phyloP scores from a whole-genome alignment of 2,888 invertebrate species.

The Monopis laevigella region DNA sequence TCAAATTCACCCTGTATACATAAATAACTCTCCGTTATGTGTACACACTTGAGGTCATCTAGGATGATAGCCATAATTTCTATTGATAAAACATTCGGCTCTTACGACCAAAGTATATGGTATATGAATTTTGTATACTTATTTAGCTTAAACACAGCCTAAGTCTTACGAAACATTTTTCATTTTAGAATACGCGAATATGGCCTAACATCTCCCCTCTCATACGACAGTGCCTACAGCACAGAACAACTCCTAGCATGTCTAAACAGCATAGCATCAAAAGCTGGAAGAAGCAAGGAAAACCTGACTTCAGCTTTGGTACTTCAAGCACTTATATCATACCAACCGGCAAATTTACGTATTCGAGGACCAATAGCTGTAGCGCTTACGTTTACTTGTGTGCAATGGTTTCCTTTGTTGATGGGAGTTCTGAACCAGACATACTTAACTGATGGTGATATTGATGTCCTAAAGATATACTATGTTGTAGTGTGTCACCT shows the following conservation, averaged over 20 bases:
- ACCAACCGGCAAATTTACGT: conserved; percentile 32
- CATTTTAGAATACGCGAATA: conserved; percentile 33
- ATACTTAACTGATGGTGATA: conserved; percentile 31
- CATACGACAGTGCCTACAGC: conserved; percentile 54
- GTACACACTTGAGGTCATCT: too few species aligned
- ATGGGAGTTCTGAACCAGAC: conserved; percentile 38
- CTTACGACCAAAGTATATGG: too few species aligned
- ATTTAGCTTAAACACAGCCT: too few species aligned
- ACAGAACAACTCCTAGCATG: conserved; percentile 46
- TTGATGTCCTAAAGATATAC: conserved; percentile 32
- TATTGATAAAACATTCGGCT: too few species aligned
- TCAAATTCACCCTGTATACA: too few species aligned
- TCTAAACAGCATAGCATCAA: conserved; percentile 31
- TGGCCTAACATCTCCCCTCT: conserved; percentile 39
- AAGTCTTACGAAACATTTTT: background rate
- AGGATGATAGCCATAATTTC: too few species aligned
- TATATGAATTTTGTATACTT: too few species aligned
- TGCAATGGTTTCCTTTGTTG: conserved; percentile 40
- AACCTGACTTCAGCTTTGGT: conserved; percentile 46
- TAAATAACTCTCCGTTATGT: too few species aligned
- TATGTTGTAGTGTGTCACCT: conserved; percentile 42
- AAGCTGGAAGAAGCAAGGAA: conserved; percentile 30
- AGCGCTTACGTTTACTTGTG: conserved; percentile 34
- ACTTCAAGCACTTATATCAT: conserved; percentile 41
- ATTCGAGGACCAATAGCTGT: conserved; percentile 31